A percentile compares a stretch with the other conserved stretches of the same genome.
These are phyloP conservation scores for Pristionchus exspectatus DNA, from an alignment of 2,888 invertebrate genomes.

Conservation along the genomic window DNA sequence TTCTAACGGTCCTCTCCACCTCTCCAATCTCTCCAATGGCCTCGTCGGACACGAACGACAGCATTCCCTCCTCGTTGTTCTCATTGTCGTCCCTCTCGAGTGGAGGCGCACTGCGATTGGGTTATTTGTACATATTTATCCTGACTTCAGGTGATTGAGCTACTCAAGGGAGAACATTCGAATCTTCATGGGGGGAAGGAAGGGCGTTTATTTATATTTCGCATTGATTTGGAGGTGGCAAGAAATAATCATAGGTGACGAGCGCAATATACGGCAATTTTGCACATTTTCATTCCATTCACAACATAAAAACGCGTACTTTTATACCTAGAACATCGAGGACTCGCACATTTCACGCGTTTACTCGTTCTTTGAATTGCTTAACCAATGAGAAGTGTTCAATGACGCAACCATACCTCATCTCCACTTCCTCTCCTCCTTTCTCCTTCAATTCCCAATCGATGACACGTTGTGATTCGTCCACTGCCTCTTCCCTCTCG, in stretches of 20 bases:
- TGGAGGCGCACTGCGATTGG: neutral
- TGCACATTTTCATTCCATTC: too few relatives aligned
- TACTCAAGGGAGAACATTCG: too few relatives aligned
- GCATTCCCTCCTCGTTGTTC: neutral
- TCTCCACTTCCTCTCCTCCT: neutral
- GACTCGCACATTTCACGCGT: too few relatives aligned
- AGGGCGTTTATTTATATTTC: too few relatives aligned
- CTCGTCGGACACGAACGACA: slow-evolving; percentile 64
- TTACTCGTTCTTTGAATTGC: too few relatives aligned
- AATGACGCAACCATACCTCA: neutral
- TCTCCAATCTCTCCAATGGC: slow-evolving; percentile 61
- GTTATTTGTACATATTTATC: neutral
- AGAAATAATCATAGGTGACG: too few relatives aligned
- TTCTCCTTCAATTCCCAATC: slow-evolving; percentile 17
- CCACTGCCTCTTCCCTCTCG: neutral
- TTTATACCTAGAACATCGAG: too few relatives aligned
- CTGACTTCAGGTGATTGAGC: too few relatives aligned
- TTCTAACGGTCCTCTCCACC: neutral
- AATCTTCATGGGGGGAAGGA: too few relatives aligned
- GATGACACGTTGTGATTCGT: slow-evolving; percentile 14
- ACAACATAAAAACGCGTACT: too few relatives aligned
- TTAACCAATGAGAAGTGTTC: neutral
- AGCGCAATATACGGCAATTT: too few relatives aligned
- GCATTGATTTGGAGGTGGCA: too few relatives aligned
- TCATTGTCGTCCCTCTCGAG: neutral